Evolutionary conservation across 2,888 invertebrate genomes (phyloP).

Genomic region (Brachynemurus nebulosus): DNA sequence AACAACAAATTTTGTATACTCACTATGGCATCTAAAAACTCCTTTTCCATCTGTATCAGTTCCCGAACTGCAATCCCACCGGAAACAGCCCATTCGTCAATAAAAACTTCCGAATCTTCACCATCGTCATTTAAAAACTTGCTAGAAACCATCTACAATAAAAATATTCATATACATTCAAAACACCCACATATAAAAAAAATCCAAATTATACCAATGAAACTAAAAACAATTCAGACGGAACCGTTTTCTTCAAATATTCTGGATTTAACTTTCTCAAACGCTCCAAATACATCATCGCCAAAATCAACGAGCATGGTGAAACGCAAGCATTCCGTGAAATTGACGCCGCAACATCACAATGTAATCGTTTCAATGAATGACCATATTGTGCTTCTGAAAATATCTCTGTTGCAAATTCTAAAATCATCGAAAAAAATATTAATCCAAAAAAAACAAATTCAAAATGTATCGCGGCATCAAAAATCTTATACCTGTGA

Average conservation of each 20-base stretch:
- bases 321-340: constrained; percentile 72
- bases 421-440: constrained; percentile 32
- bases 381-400: constrained; percentile 62
- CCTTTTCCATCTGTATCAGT: constrained; percentile 71
- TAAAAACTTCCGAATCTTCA: constrained; percentile 79
- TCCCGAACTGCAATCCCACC: constrained; percentile 57
- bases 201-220: constrained; percentile 53
- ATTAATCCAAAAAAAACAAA: background rate
- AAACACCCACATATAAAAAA: background rate
- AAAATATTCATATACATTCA: constrained; percentile 10
- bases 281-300: constrained; percentile 85
- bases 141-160: constrained; percentile 79
- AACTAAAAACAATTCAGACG: constrained; percentile 87
- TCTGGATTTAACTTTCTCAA: constrained; percentile 67
- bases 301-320: constrained; percentile 85
- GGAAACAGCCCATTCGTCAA: constrained; percentile 86
- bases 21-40: constrained; percentile 83
- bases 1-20: constrained; percentile 28
- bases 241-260: constrained; percentile 69
- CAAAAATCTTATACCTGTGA: constrained; percentile 62
- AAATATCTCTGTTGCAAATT: constrained; percentile 74
- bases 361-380: constrained; percentile 61
- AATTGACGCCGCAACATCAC: constrained; percentile 61
- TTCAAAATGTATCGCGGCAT: constrained; percentile 2
- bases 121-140: constrained; percentile 92